These are phyloP conservation scores for Papilio protenor DNA, from an alignment of 2,888 invertebrate species.

Conservation along the genomic window DNA sequence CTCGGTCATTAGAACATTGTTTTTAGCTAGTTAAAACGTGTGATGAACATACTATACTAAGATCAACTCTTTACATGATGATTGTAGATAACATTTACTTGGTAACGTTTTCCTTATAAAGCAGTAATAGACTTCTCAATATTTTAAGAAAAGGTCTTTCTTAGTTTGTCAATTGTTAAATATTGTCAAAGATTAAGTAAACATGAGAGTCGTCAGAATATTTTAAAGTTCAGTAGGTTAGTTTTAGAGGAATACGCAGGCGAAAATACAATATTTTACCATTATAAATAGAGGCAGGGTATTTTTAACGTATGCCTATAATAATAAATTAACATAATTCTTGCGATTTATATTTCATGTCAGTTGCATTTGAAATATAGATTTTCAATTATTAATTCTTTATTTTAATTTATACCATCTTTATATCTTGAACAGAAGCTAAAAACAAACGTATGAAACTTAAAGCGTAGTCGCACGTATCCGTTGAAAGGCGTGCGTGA, in stretches of 20 bases:
- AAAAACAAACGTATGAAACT: conserved; percentile 56
- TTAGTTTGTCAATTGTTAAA: background rate
- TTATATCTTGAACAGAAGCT: conserved; percentile 51
- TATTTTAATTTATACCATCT: conserved; percentile 14
- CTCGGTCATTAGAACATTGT: conserved; percentile 70
- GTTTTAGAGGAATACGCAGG: too few species aligned
- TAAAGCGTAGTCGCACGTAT: conserved; percentile 52
- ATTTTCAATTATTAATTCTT: conserved; percentile 9
- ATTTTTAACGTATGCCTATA: too few species aligned
- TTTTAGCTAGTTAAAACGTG: conserved; percentile 53
- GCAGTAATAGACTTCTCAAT: background rate
- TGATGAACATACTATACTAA: conserved; percentile 32
- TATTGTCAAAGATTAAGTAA: background rate
- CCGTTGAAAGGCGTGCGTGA: conserved; percentile 75
- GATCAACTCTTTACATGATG: conserved; percentile 1
- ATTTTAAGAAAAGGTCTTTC: background rate
- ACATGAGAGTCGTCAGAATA: too few species aligned
- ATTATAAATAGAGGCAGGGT: too few species aligned
- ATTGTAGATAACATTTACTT: conserved; percentile 6
- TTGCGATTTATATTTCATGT: background rate
- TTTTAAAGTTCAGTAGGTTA: too few species aligned
- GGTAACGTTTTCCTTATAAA: background rate
- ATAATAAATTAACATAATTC: background rate
- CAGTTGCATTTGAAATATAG: background rate
- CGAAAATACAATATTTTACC: too few species aligned